Percentiles rank a stretch among this genome's conserved stretches.
phyloP scores from a whole-genome alignment of 2,797 vertebrate species.

The Graptemys geographica region DNA sequence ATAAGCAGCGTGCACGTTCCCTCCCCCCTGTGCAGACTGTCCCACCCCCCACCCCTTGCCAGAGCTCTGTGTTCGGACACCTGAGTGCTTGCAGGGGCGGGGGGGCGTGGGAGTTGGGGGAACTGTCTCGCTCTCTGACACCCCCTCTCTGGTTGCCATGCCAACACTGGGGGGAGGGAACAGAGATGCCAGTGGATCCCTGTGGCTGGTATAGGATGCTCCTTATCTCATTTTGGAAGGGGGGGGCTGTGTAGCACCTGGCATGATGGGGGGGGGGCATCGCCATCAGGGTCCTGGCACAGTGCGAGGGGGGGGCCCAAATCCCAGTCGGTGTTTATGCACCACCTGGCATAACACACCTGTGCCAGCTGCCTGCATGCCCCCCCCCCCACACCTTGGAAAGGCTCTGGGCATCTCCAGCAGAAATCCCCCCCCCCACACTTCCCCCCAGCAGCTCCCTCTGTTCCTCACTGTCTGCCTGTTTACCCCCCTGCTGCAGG shows the following conservation, averaged over 20 bases:
- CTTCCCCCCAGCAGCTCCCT: background rate
- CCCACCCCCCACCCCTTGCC: too few species aligned
- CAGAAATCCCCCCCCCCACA: background rate
- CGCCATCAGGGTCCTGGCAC: too few species aligned
- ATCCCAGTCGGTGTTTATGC: too few species aligned
- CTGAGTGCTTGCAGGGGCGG: background rate
- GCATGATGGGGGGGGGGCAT: background rate
- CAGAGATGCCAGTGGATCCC: background rate
- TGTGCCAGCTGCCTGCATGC: background rate
- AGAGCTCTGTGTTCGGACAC: too few species aligned
- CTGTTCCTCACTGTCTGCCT: background rate
- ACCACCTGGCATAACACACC: background rate
- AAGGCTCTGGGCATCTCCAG: background rate
- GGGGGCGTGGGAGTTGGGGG: too few species aligned
- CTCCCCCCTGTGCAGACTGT: background rate
- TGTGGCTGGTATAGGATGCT: background rate
- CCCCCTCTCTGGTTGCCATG: background rate
- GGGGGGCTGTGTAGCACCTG: background rate
- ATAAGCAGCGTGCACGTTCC: too few species aligned
- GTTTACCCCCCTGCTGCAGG: background rate
- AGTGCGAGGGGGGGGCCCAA: too few species aligned
- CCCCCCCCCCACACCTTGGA: background rate
- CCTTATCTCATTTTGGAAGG: background rate
- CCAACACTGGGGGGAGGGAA: background rate
- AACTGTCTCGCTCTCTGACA: background rate